Percentiles rank a stretch among this genome's conserved stretches.
phyloP scores from a whole-genome alignment of 2,113 vertebrate species.

The Leptobrachium leishanense region DNA sequence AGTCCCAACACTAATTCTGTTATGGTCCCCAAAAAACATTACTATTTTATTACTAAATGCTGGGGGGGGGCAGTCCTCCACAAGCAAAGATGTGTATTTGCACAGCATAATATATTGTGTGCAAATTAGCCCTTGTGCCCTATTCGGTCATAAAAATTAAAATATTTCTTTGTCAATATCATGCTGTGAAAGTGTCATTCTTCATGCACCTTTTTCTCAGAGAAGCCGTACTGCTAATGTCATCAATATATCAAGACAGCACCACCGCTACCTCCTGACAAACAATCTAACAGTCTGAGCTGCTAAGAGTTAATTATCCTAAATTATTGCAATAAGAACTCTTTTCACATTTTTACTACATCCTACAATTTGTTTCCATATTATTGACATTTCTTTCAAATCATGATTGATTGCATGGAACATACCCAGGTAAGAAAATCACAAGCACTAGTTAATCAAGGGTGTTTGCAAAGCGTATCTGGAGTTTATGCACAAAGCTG shows the following conservation, averaged over 20 bases:
- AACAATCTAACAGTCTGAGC: not conserved
- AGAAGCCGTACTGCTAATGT: not conserved
- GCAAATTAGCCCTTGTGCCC: too few relatives aligned
- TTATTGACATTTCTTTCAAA: conserved; percentile 47
- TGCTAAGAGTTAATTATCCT: conserved; percentile 39
- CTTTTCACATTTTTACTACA: conserved; percentile 36
- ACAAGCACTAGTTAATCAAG: conserved; percentile 47
- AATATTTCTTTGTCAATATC: too few relatives aligned
- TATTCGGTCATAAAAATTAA: too few relatives aligned
- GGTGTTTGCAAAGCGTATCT: conserved; percentile 46
- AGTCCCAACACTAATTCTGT: too few relatives aligned
- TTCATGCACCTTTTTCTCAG: too few relatives aligned
- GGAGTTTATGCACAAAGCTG: conserved; percentile 44
- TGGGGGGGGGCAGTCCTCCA: too few relatives aligned
- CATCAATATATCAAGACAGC: not conserved
- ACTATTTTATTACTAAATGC: too few relatives aligned
- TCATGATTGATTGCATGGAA: conserved; percentile 48
- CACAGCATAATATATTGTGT: too few relatives aligned
- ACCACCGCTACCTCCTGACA: not conserved
- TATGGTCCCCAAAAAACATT: too few relatives aligned
- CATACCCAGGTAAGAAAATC: conserved; percentile 47
- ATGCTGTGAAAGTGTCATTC: too few relatives aligned
- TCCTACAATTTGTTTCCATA: conserved; percentile 48
- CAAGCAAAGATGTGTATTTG: too few relatives aligned
- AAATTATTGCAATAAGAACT: conserved; percentile 40